Base-by-base conservation (phyloP, 1,140 invertebrate genomes). In the Drosophila paulistorum region DNA sequence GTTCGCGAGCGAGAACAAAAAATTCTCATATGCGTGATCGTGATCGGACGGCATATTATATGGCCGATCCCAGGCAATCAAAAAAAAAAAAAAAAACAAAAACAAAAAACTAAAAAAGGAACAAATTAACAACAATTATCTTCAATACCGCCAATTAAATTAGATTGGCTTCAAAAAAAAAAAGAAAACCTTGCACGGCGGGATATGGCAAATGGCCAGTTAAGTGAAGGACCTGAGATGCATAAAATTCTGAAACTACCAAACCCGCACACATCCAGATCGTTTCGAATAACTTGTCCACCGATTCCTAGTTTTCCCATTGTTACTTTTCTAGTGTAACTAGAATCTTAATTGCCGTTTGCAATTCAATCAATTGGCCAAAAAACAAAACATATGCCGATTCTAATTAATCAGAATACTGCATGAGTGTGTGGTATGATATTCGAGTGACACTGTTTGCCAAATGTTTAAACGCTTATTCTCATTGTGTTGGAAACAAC, bases 71-170 rank as follows among this genome's bases (percentile, higher is more conserved):
- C 63, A 41, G 45, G 63, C 42, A 48, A 63, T 45, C 41, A 33
- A 51, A 35, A 55, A 54, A n/a, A 11, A 39, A 45, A 65, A 51
- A 54, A 30, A 17, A 17, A 17, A 17, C n/a, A 37, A 30, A 26
- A 26, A 30, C 30, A 30, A 30, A 30, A 30, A 30, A 30, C 35
- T 37, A 37, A 37, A 64, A 51, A 65, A 54, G 45, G 30, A 55
- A 65, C 30, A 51, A 65, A 65, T 65, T 65, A 65, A 65, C 48
- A 65, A 55, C 45, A 65, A 65, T 65, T 65, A 65, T 65, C 63
- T 55, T 37, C 63, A 55, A 65, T 65, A 55, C 51, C 35, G 48
- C 63, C 63, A 65, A 65, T 65, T 65, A 65, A 54, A 51, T 35
- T 65, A 65, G 63, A 65, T 65, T 65, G 63, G 63, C 33, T 54